phyloP scores from a whole-genome alignment of 2,797 vertebrate genomes.

The Megalops cyprinoides region DNA sequence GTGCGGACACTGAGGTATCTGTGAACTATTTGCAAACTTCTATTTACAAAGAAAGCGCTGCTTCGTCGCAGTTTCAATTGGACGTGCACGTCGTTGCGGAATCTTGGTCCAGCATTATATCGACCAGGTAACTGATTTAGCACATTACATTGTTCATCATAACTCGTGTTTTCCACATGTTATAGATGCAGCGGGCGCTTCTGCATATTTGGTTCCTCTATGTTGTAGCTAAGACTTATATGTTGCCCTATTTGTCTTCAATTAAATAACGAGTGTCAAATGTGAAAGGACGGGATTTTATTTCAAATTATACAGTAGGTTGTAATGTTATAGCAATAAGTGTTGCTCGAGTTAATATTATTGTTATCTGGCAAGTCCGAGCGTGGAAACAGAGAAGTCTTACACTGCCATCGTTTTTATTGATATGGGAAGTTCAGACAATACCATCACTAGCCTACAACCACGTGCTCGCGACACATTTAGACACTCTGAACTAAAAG shows the following conservation, averaged over 20 bases:
- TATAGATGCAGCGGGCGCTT: neutral
- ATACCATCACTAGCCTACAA: slow-evolving; percentile 74
- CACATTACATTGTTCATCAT: neutral
- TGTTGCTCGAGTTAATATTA: neutral
- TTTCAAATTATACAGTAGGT: neutral
- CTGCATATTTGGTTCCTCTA: slow-evolving; percentile 11
- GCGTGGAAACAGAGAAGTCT: slow-evolving; percentile 27
- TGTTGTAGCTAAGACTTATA: slow-evolving; percentile 1
- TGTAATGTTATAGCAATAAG: neutral
- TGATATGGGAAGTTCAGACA: slow-evolving; percentile 72
- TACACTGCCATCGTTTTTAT: slow-evolving; percentile 54
- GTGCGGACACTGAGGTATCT: slow-evolving; percentile 72
- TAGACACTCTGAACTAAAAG: slow-evolving; percentile 30
- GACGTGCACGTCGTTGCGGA: slow-evolving; percentile 40
- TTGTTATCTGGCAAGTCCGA: neutral
- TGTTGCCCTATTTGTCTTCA: slow-evolving; percentile 8
- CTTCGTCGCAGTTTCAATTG: slow-evolving; percentile 39
- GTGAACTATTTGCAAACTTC: slow-evolving; percentile 62
- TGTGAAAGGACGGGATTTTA: neutral
- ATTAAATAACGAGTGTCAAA: neutral
- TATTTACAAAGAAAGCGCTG: slow-evolving; percentile 37
- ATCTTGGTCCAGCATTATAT: slow-evolving; percentile 30
- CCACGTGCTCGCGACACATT: slow-evolving; percentile 75
- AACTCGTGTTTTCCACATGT: neutral
- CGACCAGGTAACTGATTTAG: slow-evolving; percentile 34